Conservation (phyloP, 2,797 vertebrate genomes). For the Spea hammondii region DNA sequence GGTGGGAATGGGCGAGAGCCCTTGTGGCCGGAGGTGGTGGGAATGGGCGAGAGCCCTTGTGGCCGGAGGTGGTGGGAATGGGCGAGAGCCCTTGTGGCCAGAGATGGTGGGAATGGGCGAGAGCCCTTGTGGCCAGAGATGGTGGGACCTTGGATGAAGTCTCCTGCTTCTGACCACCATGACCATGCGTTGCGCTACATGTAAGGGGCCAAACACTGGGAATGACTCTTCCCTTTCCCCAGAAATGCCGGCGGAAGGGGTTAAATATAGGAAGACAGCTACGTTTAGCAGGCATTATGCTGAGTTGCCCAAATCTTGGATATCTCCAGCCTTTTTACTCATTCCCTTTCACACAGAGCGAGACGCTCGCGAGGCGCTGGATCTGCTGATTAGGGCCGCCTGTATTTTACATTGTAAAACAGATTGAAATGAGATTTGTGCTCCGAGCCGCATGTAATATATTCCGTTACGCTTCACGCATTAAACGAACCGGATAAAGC, state of each 20-base stretch:
- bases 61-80: no score
- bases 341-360: slow-evolving; percentile 57
- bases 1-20: no score
- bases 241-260: not conserved
- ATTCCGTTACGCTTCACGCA: slow-evolving; percentile 23
- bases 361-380: slow-evolving; percentile 55
- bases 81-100: no score
- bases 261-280: not conserved
- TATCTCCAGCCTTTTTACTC: slow-evolving; percentile 28
- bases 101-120: no score
- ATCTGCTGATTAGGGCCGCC: slow-evolving; percentile 65
- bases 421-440: slow-evolving; percentile 56
- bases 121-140: no score
- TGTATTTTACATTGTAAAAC: slow-evolving; percentile 66
- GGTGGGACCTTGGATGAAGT: no score
- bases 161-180: no score
- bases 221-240: no score
- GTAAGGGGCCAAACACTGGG: no score
- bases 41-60: no score
- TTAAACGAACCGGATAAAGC: slow-evolving; percentile 26
- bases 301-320: not conserved
- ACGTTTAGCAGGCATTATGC: not conserved
- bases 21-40: no score
- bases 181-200: no score
- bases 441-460: slow-evolving; percentile 35